Evolutionary conservation across 2,888 invertebrate species (phyloP).

Genomic region (Habroteleia sp.): DNA sequence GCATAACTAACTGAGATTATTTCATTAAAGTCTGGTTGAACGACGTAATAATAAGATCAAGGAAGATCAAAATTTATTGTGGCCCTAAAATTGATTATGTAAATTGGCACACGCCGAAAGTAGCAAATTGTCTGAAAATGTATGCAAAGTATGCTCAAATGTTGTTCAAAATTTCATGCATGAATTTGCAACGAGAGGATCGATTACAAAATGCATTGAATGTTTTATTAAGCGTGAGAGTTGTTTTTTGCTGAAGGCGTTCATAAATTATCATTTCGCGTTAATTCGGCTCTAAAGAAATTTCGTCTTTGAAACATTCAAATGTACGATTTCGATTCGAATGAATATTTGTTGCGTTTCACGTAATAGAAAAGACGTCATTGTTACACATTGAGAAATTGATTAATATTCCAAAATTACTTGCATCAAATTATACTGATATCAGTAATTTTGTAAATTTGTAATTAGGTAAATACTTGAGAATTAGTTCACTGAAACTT

Average conservation of each 20-base stretch:
- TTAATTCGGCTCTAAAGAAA: too few species aligned
- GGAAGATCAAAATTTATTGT: constrained; percentile 3
- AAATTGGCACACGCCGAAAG: neutral
- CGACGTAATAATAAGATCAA: constrained; percentile 9
- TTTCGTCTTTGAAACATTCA: too few species aligned
- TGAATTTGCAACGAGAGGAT: too few species aligned
- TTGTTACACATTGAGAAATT: neutral
- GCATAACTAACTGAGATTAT: constrained; percentile 4
- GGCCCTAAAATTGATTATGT: neutral
- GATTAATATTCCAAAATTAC: constrained; percentile 22
- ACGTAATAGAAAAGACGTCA: neutral
- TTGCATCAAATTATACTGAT: constrained; percentile 3
- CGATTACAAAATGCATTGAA: too few species aligned
- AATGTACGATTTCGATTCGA: too few species aligned
- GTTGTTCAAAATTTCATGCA: too few species aligned
- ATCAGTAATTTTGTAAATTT: constrained; percentile 19
- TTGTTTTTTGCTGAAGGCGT: too few species aligned
- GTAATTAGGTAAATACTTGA: constrained; percentile 35
- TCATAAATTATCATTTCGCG: too few species aligned
- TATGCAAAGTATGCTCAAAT: neutral
- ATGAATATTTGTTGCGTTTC: too few species aligned
- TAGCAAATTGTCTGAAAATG: neutral
- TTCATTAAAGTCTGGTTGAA: constrained; percentile 1
- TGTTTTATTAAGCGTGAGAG: too few species aligned
- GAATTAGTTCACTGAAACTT: constrained; percentile 37